A percentile compares a stretch with the other conserved stretches of the same genome.
Evolutionary conservation across 2,797 vertebrate species (phyloP).

Genomic region (Nyctalus aviator): DNA sequence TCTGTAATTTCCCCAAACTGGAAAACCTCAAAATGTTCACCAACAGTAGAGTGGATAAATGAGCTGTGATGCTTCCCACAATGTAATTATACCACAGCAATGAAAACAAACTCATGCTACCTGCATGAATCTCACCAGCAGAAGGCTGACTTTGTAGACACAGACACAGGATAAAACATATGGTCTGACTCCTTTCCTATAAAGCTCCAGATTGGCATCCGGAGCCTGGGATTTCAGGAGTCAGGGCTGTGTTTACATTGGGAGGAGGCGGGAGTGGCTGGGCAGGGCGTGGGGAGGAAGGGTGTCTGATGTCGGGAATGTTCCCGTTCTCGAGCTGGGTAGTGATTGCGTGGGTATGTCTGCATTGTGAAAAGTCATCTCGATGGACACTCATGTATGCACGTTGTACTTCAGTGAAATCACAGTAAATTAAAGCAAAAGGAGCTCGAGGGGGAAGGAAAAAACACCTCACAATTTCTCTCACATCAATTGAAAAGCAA

Average conservation of each 20-base stretch:
- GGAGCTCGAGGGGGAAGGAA: background rate
- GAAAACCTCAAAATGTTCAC: background rate
- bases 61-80: background rate
- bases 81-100: background rate
- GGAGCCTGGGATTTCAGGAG: background rate
- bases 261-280: background rate
- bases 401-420: background rate
- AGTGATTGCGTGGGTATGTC: background rate
- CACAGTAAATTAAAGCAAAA: background rate
- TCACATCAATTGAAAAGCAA: background rate
- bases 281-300: background rate
- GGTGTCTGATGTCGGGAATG: background rate
- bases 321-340: background rate
- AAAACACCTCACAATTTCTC: background rate
- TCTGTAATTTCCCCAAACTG: background rate
- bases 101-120: background rate
- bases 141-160: background rate
- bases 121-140: background rate
- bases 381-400: background rate
- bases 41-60: background rate
- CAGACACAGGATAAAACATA: background rate
- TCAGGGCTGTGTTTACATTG: background rate
- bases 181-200: background rate
- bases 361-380: background rate
- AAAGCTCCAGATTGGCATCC: background rate